phyloP scores from a whole-genome alignment of 2,888 invertebrate genomes.

The Pelosia muscerda region DNA sequence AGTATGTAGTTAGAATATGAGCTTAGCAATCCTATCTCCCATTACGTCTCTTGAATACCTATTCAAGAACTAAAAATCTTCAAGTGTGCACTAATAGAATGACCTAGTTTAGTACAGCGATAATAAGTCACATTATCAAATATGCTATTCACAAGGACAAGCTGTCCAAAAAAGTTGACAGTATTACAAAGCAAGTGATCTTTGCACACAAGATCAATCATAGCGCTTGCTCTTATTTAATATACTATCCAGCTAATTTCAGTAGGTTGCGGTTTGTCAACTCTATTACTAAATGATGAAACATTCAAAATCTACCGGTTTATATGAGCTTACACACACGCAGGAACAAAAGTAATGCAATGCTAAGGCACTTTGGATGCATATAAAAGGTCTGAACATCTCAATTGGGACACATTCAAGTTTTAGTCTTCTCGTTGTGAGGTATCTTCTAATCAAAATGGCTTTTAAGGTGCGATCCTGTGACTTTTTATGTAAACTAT shows the following conservation, averaged over 20 bases:
- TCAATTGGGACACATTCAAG: slow-evolving; percentile 73
- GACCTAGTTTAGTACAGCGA: slow-evolving; percentile 17
- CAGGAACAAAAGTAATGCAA: slow-evolving; percentile 60
- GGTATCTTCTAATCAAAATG: slow-evolving; percentile 70
- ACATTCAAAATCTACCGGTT: slow-evolving; percentile 64
- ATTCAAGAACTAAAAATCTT: too few species aligned
- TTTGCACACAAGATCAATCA: slow-evolving; percentile 74
- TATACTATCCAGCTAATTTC: slow-evolving; percentile 60
- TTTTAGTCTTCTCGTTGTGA: slow-evolving; percentile 70
- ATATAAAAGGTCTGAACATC: slow-evolving; percentile 74
- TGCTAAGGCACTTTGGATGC: slow-evolving; percentile 60
- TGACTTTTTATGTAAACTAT: slow-evolving; percentile 8
- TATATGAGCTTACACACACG: slow-evolving; percentile 52
- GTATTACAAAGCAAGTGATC: slow-evolving; percentile 73
- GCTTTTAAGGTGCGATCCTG: slow-evolving; percentile 73
- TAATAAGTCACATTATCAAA: slow-evolving; percentile 29
- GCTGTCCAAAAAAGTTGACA: slow-evolving; percentile 65
- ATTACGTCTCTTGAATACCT: too few species aligned
- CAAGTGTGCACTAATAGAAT: slow-evolving; percentile 2
- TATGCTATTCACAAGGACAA: slow-evolving; percentile 60
- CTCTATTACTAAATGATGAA: slow-evolving; percentile 48
- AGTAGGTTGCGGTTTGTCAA: slow-evolving; percentile 40
- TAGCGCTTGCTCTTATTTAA: slow-evolving; percentile 64
- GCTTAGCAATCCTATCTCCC: too few species aligned
- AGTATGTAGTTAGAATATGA: too few species aligned